Evolutionary conservation across 2,888 invertebrate genomes (phyloP), one percentile per base, ranked within the genome.

Genomic region (Drosophila phalerata): DNA sequence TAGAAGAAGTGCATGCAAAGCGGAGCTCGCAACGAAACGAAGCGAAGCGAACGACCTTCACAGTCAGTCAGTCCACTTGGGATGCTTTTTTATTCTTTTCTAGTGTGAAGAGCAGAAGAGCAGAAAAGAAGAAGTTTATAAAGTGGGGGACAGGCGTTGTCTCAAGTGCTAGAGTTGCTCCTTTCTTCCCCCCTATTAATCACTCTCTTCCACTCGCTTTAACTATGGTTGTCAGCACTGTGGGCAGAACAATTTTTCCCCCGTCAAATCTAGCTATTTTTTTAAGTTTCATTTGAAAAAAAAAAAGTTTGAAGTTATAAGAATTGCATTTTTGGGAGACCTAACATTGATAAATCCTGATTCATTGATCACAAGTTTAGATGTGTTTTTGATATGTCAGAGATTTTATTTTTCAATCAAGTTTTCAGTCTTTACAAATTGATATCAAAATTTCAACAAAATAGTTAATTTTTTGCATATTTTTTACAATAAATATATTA

Each of bases 31-130:
- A 52, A 19, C 42, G 19, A 42, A 64, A 64, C 49, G 63, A 57
- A 49, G 49, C 58, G 49, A 85, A 90, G 90, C 91, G 89, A 91
- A 91, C 91, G 91, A 90, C 91, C 91, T 91, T 91, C 91, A 91
- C 87, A 90, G 90, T 86, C 84, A 83, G 82, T 74, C 79, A 42
- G 56, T 45, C 32, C 37, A 53, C 43, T 63, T 45, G 32, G 43
- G 30, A 38, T 55, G 53, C 25, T 51, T 51, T 45, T 55, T 52
- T 28, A 28, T 28, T 25, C 43, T 43, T 19, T 48, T 42, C 38
- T 25, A 53, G 48, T 22, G 45, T 38, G 47, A 55, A 52, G 47
- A 47, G 42, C n/a, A n/a, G n/a, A n/a, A n/a, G 22, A 49, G 38
- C 17, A 28, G 13, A 11, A 38, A 30, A 49, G 38, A 37, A 40